Evolutionary conservation across 2,113 vertebrate species (phyloP), one percentile per base, ranked within the genome.

Genomic region (Acrocephalus kingi): DNA sequence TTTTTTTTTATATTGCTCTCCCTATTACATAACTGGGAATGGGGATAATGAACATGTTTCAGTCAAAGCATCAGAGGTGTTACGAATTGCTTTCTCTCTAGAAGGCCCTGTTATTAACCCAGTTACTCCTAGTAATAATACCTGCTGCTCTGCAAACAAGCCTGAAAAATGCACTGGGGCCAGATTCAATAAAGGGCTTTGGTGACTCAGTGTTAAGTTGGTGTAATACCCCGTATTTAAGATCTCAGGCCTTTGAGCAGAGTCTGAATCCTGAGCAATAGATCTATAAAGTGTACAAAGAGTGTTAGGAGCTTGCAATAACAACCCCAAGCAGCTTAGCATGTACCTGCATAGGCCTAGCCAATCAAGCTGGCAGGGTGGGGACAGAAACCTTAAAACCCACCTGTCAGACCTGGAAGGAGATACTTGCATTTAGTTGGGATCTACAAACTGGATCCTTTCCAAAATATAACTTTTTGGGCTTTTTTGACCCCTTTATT

Each of bases 21-120:
- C 27, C 72, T 89, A 41, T 96, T 94, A 90, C 93, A 94, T 96
- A 96, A 96, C 76, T 89, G 90, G 54, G 85, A 92, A 74, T 11
- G 15, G 0, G 16, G 61, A 43, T 77, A 90, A 96, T 94, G 90
- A 96, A 68, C 41, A 28, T 45, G 76, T 75, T 94, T 72, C 76
- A 81, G 83, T 78, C 92, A 84, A 77, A 85, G 84, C 85, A 96
- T 94, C 92, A 84, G 69, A 90, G 92, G 93, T 93, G 76, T 84
- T 92, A 92, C 83, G 93, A 96, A 93, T 92, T 96, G 88, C 92
- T 97, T 95, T 94, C 92, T 94, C 64, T 93, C 94, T 87, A 72
- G 80, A 31, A 95, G 83, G 86, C 90, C 80, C 80, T 96, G 80
- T 95, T 93, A 95, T 96, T 97, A 96, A 96, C 94, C 93, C 95